Base-by-base conservation (phyloP, 1,140 invertebrate genomes). In the Aleiodes sp. region DNA sequence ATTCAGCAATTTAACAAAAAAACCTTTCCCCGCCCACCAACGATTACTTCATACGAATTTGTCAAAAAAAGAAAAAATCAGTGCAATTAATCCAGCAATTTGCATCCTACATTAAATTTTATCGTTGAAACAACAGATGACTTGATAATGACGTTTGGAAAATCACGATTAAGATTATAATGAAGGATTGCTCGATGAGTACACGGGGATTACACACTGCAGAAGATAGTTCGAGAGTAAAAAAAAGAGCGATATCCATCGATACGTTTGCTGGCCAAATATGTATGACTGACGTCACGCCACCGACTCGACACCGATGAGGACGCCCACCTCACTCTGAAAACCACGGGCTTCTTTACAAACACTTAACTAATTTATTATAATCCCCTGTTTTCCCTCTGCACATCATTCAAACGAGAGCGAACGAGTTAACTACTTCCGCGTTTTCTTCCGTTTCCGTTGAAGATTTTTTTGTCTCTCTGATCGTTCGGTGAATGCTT, bases 201-300 rank as follows among this genome's bases (percentile, higher is more conserved):
- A 2, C 10, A 35, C 10, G 8, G 14, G 16, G 8, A 19, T 8
- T 16, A 19, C 4, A 46, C n/a, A n/a, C 8, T 46, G 10, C 46
- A 52, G 46, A 59, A 21, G 66, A 68, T 62, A 37, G 57, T 68
- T 24, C 56, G 26, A 7, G 10, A 26, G 41, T 63, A 37, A 19
- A 66, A 66, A 59, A 70, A 64, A 64, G n/a, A 28, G 26, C 12
- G 57, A 70, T 70, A 66, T 70, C 39, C 69, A 66, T 80, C 75
- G 71, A 79, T 78, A 79, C 73, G 74, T 82, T 74, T 74, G 75
- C 77, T 82, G 78, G 82, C 83, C 84, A 84, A 84, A 85, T 84
- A 85, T 76, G 83, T 85, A 83, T 80, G 70, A 76, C 76, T 85
- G 84, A 85, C 82, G 82, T 85, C 84, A 85, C 77, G 75, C 61